A percentile compares a stretch with the other conserved stretches of the same genome.
Conservation (phyloP, 2,888 invertebrate species). For the Pseudococcus viburni region DNA sequence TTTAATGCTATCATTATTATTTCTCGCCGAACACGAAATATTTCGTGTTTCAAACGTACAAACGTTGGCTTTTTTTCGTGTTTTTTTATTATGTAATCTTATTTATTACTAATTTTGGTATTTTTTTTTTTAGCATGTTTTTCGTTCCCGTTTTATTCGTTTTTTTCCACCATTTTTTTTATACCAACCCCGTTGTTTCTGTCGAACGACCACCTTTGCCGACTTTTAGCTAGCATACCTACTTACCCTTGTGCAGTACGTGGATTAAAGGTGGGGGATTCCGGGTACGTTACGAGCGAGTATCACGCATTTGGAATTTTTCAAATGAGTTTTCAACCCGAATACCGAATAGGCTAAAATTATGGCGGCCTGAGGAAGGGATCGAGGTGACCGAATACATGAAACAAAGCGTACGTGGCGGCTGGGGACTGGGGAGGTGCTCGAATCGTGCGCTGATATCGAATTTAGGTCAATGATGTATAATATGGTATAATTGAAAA, state of each 20-base stretch:
- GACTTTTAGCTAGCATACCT: background rate
- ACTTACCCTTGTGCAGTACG: too few species aligned
- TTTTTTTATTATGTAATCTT: constrained; percentile 59
- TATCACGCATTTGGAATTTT: constrained; percentile 28
- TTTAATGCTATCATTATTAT: constrained; percentile 50
- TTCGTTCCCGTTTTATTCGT: background rate
- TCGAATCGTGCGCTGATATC: background rate
- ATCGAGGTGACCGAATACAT: background rate
- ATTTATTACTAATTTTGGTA: constrained; percentile 56
- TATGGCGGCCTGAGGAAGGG: background rate
- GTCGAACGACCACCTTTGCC: background rate
- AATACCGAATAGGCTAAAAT: background rate
- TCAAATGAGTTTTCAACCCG: constrained; percentile 33
- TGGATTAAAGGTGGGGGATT: background rate
- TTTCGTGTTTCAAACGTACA: constrained; percentile 55
- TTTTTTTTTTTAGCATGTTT: constrained; percentile 41
- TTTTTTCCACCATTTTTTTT: background rate
- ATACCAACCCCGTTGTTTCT: background rate
- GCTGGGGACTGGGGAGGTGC: background rate
- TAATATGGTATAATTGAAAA: background rate
- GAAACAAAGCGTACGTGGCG: background rate
- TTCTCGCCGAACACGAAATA: constrained; percentile 61
- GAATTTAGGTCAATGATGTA: background rate
- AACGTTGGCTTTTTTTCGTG: constrained; percentile 33
- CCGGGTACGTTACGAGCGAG: background rate